Base-by-base conservation (phyloP, 1,140 invertebrate genomes). In the Scaptomyza hsui region DNA sequence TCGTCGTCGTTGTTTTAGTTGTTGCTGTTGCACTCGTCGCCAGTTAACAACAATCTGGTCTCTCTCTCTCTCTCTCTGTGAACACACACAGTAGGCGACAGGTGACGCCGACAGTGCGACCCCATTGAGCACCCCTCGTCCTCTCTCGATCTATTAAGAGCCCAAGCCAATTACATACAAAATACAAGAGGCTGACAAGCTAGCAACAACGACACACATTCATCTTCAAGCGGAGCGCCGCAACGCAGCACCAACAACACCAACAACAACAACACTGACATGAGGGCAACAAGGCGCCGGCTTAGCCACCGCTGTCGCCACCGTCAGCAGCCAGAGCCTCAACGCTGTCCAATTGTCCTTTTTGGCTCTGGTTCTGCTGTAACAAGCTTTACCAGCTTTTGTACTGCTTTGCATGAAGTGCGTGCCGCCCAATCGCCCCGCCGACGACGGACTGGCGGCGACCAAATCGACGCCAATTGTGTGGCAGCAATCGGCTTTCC, bases 161-260 rank as follows among this genome's bases (percentile, higher is more conserved):
- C 51, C 55, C 63, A 65, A 85, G 80, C 80, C 81, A 86, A 86
- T 86, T 86, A 86, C 81, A 86, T 86, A 88, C 82, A 78, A 86
- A 86, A 86, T 88, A 86, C 81, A 86, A 81, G 81, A 64, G 69
- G 81, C 81, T 85, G 81, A 85, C 81, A 82, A 82, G 51, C 68
- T 52, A 60, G 57, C 55, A 75, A 68, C 62, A 29, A 62, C 80
- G 81, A 81, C 81, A 85, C 81, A 85, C 81, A 85, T 85, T 85
- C 81, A 85, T 85, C 81, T 85, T 81, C 52, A 61, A 67, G 45
- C 67, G 44, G 57, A 41, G 72, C 75, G 72, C 75, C 71, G 72
- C 73, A 35, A 52, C 21, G 13, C 24, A 21, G 19, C 60, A 74
- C 56, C 53, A n/a, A n/a, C n/a, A n/a, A n/a, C n/a, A n/a, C n/a